phyloP scores from a whole-genome alignment of 2,113 vertebrate genomes.

The Pelecanoides urinatrix region DNA sequence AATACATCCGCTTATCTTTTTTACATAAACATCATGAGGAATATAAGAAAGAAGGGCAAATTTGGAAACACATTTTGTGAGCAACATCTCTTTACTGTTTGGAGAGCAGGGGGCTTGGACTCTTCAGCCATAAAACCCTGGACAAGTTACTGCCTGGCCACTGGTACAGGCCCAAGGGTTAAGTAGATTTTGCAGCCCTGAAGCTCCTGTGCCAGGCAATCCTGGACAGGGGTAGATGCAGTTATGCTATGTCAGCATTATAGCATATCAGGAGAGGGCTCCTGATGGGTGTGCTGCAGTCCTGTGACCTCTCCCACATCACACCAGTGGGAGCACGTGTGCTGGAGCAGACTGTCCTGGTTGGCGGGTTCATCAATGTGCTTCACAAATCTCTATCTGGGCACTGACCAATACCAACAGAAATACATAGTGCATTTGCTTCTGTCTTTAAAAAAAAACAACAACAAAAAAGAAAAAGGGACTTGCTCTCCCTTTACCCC shows the following conservation, averaged over 20 bases:
- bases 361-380: not conserved
- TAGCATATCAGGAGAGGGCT: not conserved
- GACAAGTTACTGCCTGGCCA: not conserved
- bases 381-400: not conserved
- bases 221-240: too few species aligned
- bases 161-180: not conserved
- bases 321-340: accelerated
- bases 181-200: not conserved
- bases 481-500: not conserved
- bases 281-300: not conserved
- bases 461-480: too few species aligned
- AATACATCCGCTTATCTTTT: not conserved
- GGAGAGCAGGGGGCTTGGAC: not conserved
- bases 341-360: not conserved
- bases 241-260: not conserved
- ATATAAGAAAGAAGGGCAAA: not conserved
- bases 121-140: not conserved
- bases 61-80: not conserved
- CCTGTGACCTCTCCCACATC: not conserved
- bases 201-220: not conserved
- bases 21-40: not conserved
- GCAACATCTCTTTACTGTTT: not conserved
- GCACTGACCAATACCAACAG: not conserved
- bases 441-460: not conserved
- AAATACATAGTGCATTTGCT: not conserved